Evolutionary conservation across 92 coral and sea anemone genomes (phyloP), one percentile per base, ranked within the genome.

Genomic region (Heteractis magnifica): DNA sequence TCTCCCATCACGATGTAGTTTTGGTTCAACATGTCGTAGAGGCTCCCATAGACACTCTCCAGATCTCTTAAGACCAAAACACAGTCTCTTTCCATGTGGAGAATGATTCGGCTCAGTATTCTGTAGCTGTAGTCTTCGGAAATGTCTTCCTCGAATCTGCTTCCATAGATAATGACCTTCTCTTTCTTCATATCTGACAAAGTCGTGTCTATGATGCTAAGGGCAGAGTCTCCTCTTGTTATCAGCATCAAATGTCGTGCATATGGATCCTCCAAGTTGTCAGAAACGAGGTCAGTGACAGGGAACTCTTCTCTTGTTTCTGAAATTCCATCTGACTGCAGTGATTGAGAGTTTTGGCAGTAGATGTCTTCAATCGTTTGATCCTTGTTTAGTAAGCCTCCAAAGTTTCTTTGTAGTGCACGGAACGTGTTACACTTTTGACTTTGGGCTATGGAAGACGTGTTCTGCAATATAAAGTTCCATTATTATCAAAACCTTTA

Each of bases 341-440:
- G 62, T 52, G 56, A 65, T 85, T 86, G 53, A 82, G 82, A 60
- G 90, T 90, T 84, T 86, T 89, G 81, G 83, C 82, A 74, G 91
- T 90, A 53, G 88, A 78, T 77, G 76, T 89, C 78, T 92, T 94
- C 83, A 92, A 90, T 72, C 86, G 84, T 71, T 65, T 85, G 19
- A 23, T 87, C 92, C 23, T 88, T 94, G 6, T 77, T 84, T 23
- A 89, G 89, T 9, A 89, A 90, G 71, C 99, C 99, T 77, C 99
- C 98, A 85, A 96, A 96, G 83, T 96, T 96, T 86, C 99, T 91
- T 84, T 90, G 99, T 48, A 96, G 78, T 8, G 98, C 90, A 8
- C 78, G 80, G 76, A 18, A 41, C 71, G 84, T 94, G 53, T 72
- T 79, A n/a, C 10, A 19, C 4, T 20, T 4, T 68, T 68, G 12